These are phyloP conservation scores for Danio rerio DNA, from an alignment of 2,113 vertebrate species.

Conservation along the genomic window GRCz12tu NC_133182.1:68367001-68367500, in stretches of 20 bases:
- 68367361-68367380: slow-evolving; percentile 60
- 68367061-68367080: slow-evolving; percentile 70
- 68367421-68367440: slow-evolving; percentile 67
- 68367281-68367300: slow-evolving; percentile 70
- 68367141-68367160: slow-evolving; percentile 56
- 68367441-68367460: slow-evolving; percentile 56
- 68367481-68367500: slow-evolving; percentile 44
- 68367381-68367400: slow-evolving; percentile 30
- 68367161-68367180: slow-evolving; percentile 25
- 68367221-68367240: slow-evolving; percentile 40
- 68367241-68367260: slow-evolving; percentile 60
- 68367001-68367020: slow-evolving; percentile 69
- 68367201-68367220: slow-evolving; percentile 51
- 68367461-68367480: slow-evolving; percentile 55
- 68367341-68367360: slow-evolving; percentile 75
- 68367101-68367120: slow-evolving; percentile 73
- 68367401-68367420: slow-evolving; percentile 44
- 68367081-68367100: slow-evolving; percentile 76
- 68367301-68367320: slow-evolving; percentile 77
- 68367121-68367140: slow-evolving; percentile 63
- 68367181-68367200: slow-evolving; percentile 67
- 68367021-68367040: slow-evolving; percentile 58
- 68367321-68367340: slow-evolving; percentile 74
- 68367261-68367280: slow-evolving; percentile 65
- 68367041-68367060: slow-evolving; percentile 67